A percentile compares a stretch with the other conserved stretches of the same genome.
Evolutionary conservation across 2,113 vertebrate species (phyloP).

Genomic region (Etheostoma cragini): DNA sequence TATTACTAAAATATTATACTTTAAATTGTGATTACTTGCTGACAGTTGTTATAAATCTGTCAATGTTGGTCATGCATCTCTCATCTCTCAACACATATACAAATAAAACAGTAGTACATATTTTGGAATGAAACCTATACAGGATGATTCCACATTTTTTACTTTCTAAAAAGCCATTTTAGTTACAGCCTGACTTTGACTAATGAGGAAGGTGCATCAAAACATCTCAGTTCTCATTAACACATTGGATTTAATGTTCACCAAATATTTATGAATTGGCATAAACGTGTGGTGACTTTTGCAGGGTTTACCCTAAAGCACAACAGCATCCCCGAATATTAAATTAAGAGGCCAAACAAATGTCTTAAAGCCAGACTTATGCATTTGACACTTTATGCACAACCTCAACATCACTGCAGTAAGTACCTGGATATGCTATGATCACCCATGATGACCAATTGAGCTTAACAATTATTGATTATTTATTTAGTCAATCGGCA

Average conservation of each 20-base stretch:
- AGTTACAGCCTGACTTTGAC: neutral
- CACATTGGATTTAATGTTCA: conserved; percentile 36
- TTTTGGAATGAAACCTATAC: neutral
- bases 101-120: neutral
- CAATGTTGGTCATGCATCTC: neutral
- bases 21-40: neutral
- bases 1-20: neutral
- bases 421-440: neutral
- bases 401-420: neutral
- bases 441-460: neutral
- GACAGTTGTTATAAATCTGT: neutral
- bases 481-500: neutral
- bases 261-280: conserved; percentile 37
- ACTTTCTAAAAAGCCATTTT: neutral
- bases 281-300: conserved; percentile 24
- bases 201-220: conserved; percentile 5
- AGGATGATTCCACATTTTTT: neutral
- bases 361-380: neutral
- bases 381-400: neutral
- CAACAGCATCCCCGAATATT: conserved; percentile 13
- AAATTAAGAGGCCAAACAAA: conserved; percentile 1
- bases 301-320: too few species aligned
- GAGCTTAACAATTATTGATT: neutral
- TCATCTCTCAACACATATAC: neutral
- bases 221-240: neutral